phyloP scores from a whole-genome alignment of 2,888 invertebrate species.

The Hypolimnas misippus region DNA sequence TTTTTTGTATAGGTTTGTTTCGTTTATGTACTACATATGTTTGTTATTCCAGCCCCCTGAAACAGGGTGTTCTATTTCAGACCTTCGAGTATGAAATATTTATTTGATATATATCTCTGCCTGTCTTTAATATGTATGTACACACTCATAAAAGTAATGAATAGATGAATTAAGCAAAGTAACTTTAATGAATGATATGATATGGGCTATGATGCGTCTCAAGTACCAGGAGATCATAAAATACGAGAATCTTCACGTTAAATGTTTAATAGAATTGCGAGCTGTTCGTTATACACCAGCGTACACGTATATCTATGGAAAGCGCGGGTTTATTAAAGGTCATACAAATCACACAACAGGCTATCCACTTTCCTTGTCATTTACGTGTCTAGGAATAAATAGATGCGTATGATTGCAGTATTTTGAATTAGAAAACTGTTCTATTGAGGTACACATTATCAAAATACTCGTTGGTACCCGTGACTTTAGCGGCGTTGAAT shows the following conservation, averaged over 20 bases:
- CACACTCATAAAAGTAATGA: too few relatives aligned
- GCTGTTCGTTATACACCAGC: not conserved
- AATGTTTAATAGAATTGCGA: not conserved
- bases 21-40: too few relatives aligned
- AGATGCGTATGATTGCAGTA: not conserved
- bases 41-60: too few relatives aligned
- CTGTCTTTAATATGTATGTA: too few relatives aligned
- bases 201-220: too few relatives aligned
- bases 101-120: too few relatives aligned
- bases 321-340: slow-evolving; percentile 11
- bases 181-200: too few relatives aligned
- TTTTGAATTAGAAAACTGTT: slow-evolving; percentile 1
- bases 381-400: slow-evolving; percentile 5
- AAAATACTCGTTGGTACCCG: not conserved
- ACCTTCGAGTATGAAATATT: too few relatives aligned
- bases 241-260: not conserved
- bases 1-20: too few relatives aligned
- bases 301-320: not conserved
- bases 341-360: slow-evolving; percentile 8
- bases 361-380: slow-evolving; percentile 17
- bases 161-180: too few relatives aligned
- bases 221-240: not conserved
- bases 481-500: too few relatives aligned
- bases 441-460: not conserved
- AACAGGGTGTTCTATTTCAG: too few relatives aligned